Evolutionary conservation across 2,888 invertebrate genomes (phyloP).

Genomic region (Rhogogaster chlorosoma): DNA sequence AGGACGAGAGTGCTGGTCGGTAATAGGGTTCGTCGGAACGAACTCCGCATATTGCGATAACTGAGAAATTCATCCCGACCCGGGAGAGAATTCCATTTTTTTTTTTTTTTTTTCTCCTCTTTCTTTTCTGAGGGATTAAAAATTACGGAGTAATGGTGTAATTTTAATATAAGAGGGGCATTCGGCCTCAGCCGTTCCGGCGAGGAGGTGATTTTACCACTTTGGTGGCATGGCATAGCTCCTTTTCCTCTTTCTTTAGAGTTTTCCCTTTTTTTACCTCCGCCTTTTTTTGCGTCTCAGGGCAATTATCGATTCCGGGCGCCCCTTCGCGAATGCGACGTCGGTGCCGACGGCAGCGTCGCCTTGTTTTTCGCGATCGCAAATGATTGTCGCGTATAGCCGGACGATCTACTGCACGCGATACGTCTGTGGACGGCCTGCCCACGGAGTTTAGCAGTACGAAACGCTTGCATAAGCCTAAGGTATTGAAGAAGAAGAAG

Average conservation of each 20-base stretch:
- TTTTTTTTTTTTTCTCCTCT: background rate
- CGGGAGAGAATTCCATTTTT: background rate
- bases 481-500: no score
- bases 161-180: conserved; percentile 13
- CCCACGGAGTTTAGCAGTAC: background rate
- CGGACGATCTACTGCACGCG: conserved; percentile 31
- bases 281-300: conserved; percentile 54
- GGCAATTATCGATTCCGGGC: conserved; percentile 36
- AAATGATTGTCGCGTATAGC: conserved; percentile 13
- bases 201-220: background rate
- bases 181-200: background rate
- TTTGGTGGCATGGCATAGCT: background rate
- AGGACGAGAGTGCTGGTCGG: background rate
- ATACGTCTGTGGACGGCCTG: background rate
- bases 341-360: conserved; percentile 61
- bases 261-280: background rate
- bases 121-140: background rate
- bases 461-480: no score
- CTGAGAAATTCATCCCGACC: background rate
- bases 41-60: background rate
- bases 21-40: background rate
- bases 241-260: background rate
- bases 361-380: conserved; percentile 53
- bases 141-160: background rate
- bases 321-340: conserved; percentile 57